phyloP scores from a whole-genome alignment of 2,888 invertebrate species.

The Sinotaia quadrata region DNA sequence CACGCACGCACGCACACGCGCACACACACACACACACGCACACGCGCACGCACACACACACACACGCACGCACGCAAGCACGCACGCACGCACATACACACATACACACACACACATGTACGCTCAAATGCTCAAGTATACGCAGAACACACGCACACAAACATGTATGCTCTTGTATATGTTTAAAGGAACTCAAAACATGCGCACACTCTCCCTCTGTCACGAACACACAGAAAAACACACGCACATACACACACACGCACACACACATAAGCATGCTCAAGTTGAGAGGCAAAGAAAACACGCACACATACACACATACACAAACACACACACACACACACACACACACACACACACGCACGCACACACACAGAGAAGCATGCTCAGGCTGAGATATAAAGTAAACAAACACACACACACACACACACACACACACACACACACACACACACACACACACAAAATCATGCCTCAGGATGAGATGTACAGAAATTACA shows the following conservation, averaged over 20 bases:
- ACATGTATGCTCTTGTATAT: no score
- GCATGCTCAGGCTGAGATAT: not conserved
- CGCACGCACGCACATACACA: slow-evolving; percentile 4
- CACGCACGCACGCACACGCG: slow-evolving; percentile 2
- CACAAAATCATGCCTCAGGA: no score
- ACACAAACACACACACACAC: not conserved
- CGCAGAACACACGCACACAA: not conserved
- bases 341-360: not conserved
- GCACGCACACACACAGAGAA: not conserved
- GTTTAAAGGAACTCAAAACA: no score
- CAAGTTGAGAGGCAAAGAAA: not conserved
- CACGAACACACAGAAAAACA: not conserved
- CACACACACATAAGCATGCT: slow-evolving; percentile 2
- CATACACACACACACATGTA: not conserved
- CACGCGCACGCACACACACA: not conserved
- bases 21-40: slow-evolving; percentile 10
- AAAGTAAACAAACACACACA: not conserved
- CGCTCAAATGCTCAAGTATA: not conserved
- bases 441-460: not conserved
- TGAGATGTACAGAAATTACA: no score
- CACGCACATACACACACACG: slow-evolving; percentile 2
- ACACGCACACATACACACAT: not conserved
- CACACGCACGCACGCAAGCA: not conserved
- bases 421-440: not conserved
- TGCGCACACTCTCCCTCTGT: not conserved